These are phyloP conservation scores for Euura lappo DNA, from an alignment of 1,140 invertebrate species.

Conservation along the genomic window DNA sequence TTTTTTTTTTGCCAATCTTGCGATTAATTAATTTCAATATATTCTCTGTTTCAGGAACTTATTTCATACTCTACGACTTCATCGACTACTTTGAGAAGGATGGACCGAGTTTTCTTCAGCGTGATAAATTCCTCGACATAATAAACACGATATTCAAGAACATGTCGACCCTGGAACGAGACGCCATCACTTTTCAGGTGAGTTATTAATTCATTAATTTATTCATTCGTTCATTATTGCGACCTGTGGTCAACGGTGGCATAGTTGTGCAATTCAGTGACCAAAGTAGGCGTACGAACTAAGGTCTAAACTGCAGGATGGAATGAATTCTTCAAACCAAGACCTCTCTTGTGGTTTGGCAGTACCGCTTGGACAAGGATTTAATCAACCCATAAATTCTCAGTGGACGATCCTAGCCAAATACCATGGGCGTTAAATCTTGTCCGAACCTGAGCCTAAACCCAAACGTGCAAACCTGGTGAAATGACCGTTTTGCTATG, in stretches of 20 bases:
- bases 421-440: too few relatives aligned
- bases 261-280: not conserved
- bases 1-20: not conserved
- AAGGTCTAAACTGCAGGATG: too few relatives aligned
- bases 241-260: too few relatives aligned
- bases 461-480: too few relatives aligned
- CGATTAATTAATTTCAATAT: constrained; percentile 25
- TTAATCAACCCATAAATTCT: too few relatives aligned
- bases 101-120: constrained; percentile 76
- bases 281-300: not conserved
- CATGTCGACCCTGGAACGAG: constrained; percentile 78
- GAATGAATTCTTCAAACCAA: too few relatives aligned
- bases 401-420: too few relatives aligned
- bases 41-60: constrained; percentile 76
- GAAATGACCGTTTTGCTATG: too few relatives aligned
- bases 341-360: too few relatives aligned
- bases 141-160: constrained; percentile 89
- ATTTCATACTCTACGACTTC: constrained; percentile 91
- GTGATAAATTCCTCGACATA: constrained; percentile 85
- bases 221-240: too few relatives aligned
- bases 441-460: too few relatives aligned
- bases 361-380: too few relatives aligned
- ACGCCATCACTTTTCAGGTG: constrained; percentile 92
- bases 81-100: constrained; percentile 90
- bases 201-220: constrained; percentile 29